Evolutionary conservation across 1,140 invertebrate genomes (phyloP).

Genomic region (Leptonema lineaticorne): DNA sequence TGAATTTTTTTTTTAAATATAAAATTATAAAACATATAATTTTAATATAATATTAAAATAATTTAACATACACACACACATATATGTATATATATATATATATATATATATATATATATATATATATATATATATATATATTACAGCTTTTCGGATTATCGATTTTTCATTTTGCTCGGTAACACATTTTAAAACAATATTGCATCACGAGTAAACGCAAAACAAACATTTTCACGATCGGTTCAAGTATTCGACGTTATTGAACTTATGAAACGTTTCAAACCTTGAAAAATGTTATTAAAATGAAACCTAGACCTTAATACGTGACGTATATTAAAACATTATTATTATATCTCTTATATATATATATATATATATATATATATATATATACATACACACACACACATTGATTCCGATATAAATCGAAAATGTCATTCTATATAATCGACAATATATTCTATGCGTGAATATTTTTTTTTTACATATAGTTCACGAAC

Average conservation of each 20-base stretch:
- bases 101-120: neutral
- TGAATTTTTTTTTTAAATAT: too few species aligned
- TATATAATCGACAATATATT: neutral
- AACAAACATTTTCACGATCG: neutral
- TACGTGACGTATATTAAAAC: conserved; percentile 12
- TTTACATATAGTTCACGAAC: too few species aligned
- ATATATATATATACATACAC: neutral
- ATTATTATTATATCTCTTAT: too few species aligned
- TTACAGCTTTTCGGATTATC: neutral
- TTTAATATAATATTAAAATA: too few species aligned
- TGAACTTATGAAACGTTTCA: neutral
- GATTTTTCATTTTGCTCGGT: neutral
- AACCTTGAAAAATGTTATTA: neutral
- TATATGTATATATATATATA: neutral
- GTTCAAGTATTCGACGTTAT: neutral
- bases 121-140: neutral
- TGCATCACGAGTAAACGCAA: neutral
- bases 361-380: neutral
- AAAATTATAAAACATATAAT: too few species aligned
- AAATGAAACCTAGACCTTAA: conserved; percentile 19
- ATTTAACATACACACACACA: too few species aligned
- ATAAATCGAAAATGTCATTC: neutral
- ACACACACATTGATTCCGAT: too few species aligned
- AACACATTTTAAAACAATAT: neutral
- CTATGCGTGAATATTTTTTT: too few species aligned